Evolutionary conservation across 1,140 invertebrate genomes (phyloP).

Genomic region (Lethocerus indicus): DNA sequence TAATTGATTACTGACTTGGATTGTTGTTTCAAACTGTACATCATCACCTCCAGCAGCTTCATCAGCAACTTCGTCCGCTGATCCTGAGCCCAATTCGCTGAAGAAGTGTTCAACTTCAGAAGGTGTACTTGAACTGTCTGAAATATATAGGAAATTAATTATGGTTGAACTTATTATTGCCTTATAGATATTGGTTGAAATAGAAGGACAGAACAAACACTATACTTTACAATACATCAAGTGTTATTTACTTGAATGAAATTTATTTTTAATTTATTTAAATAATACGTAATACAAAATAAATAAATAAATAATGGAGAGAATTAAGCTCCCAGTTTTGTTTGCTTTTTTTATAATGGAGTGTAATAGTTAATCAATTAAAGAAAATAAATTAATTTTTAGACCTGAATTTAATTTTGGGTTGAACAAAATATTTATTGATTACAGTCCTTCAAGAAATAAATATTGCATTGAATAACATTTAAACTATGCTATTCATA

Average conservation of each 20-base stretch:
- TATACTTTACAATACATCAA: too few relatives aligned
- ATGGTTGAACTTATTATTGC: neutral
- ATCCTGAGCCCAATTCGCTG: constrained; percentile 49
- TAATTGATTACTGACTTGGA: constrained; percentile 21
- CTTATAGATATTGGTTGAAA: too few relatives aligned
- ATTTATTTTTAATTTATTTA: neutral
- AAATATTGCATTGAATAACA: too few relatives aligned
- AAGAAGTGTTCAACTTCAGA: constrained; percentile 49
- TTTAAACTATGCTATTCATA: neutral
- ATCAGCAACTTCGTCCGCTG: constrained; percentile 43
- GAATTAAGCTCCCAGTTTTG: too few relatives aligned
- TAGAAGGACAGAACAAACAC: too few relatives aligned
- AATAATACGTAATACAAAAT: neutral
- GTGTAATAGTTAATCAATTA: too few relatives aligned
- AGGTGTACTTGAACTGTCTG: constrained; percentile 44
- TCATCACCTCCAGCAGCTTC: constrained; percentile 49
- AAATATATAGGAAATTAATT: neutral
- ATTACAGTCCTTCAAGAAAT: too few relatives aligned
- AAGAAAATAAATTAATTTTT: too few relatives aligned
- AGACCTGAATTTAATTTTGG: too few relatives aligned
- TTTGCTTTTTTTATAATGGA: too few relatives aligned
- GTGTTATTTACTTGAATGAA: too few relatives aligned
- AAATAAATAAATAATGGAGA: neutral
- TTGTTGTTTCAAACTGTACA: constrained; percentile 29
- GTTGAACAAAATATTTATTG: too few relatives aligned